Evolutionary conservation across 2,113 vertebrate species (phyloP), one percentile per base, ranked within the genome.

Genomic region (Gobiocypris rarus): DNA sequence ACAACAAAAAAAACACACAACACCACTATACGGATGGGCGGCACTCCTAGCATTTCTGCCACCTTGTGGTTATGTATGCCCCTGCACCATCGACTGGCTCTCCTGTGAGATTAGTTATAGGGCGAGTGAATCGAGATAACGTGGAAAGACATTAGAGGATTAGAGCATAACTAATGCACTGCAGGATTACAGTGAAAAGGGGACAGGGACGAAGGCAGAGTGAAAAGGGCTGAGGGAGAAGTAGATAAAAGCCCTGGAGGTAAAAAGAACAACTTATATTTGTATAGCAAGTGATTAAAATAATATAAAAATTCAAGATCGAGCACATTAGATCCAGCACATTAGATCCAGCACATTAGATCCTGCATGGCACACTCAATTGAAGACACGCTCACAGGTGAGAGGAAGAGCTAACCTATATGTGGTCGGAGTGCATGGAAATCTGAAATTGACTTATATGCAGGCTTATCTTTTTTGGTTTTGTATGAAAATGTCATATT

Each of bases 121-220:
- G 89, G 89, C 91, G 88, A 89, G 58, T 82, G 81, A 89, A 67
- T 77, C 83, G 84, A 89, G 92, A 91, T 88, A 86, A 92, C 84
- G 90, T 89, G 75, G 84, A 87, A 93, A 88, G 92, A 91, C 91
- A 94, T 94, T 94, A 94, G 91, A 92, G 93, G 92, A 94, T 94
- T 94, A 92, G 91, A 91, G 17, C 90, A 93, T 91, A 92, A 92
- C 89, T 89, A 86, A 88, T 91, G 86, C 77, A 86, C 91, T 85
- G 83, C 54, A 83, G 91, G 92, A 93, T 93, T 93, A 93, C 59
- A 90, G 75, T 41, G 84, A 84, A 86, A 81, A 71, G 59, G 83
- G 63, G 75, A 65, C 79, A 81, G 54, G 84, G 84, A 17, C 17
- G 85, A 76, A 91, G 81, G 81, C 26, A 63, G 80, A 41, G 15